Evolutionary conservation across 2,797 vertebrate species (phyloP).

Genomic region (Alouatta caraya): DNA sequence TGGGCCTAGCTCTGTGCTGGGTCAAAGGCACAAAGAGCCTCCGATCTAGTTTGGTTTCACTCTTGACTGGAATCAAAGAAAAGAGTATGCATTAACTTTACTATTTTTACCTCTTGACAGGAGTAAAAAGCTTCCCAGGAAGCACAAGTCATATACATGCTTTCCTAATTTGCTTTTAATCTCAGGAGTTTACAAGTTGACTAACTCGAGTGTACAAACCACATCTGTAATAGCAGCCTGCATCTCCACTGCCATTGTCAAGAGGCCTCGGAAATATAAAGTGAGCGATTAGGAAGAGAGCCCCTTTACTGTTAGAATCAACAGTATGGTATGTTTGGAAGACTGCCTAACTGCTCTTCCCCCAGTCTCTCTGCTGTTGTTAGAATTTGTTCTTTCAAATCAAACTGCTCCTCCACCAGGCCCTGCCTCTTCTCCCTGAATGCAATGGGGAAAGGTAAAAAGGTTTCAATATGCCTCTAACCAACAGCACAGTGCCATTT

Average conservation of each 20-base stretch:
- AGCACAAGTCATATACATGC: neutral
- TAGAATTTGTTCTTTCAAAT: slow-evolving; percentile 73
- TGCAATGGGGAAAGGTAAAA: slow-evolving; percentile 61
- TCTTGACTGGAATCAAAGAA: neutral
- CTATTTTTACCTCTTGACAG: slow-evolving; percentile 1
- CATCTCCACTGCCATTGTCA: neutral
- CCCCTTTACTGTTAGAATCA: slow-evolving; percentile 58
- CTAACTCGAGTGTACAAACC: neutral
- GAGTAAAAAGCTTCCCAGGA: neutral
- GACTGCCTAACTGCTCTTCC: slow-evolving; percentile 65
- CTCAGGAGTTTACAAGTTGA: neutral
- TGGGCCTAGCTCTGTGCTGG: neutral
- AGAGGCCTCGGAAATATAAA: slow-evolving; percentile 48
- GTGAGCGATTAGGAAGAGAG: slow-evolving; percentile 52
- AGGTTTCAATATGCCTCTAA: slow-evolving; percentile 48
- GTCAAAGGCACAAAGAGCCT: neutral
- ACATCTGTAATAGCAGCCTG: slow-evolving; percentile 9
- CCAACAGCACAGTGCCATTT: slow-evolving; percentile 53
- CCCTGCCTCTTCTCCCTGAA: slow-evolving; percentile 42
- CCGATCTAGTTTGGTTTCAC: neutral
- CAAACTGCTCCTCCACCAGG: slow-evolving; percentile 53
- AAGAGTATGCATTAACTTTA: neutral
- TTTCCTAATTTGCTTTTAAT: slow-evolving; percentile 51
- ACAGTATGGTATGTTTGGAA: slow-evolving; percentile 67
- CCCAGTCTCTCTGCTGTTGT: slow-evolving; percentile 66